Base-by-base conservation (phyloP, 2,797 vertebrate species). In the Mionectes olivaceus region DNA sequence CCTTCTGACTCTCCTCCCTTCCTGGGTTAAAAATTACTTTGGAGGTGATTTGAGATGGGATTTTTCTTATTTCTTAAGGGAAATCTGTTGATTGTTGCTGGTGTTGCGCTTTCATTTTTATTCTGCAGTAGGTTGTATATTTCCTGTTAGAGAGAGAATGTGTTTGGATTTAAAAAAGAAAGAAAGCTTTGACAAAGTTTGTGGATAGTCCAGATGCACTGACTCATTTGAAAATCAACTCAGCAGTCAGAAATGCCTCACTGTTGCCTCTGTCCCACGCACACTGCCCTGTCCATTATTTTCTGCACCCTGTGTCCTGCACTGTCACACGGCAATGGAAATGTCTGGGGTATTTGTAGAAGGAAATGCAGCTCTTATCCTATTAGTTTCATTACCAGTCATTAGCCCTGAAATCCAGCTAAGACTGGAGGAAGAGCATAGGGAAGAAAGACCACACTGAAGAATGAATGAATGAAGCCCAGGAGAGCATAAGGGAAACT, bases 1-100 rank as follows among this genome's bases (percentile, higher is more conserved):
- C 59, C 60, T 85, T 80, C 64, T 80, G 69, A 25, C 44, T 95
- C 30, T 68, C 7, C 28, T 80, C 43, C 37, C 78, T 87, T 89
- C 57, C 89, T 68, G 50, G 39, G 83, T 24, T 87, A 87, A 70
- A 89, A 55, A 21, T 85, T 68, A 18, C 15, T 53, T 44, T 64
- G 52, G 25, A 35, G 23, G 60, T 18, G 11, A 27, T 55, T 88
- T 71, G 21, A 80, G 19, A 3, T 63, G 30, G 7, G 4, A 15
- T 22, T 59, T 65, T 56, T 52, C 10, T 30, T 68, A 9, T n/a
- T 74, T 69, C 41, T 76, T 44, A 25, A 28, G 19, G n/a, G 23
- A 37, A 19, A 49, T 23, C 13, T 50, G 15, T n/a, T 63, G 9
- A 13, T 21, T 67, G 19, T 7, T 68, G 37, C 6, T 53, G 10